Base-by-base conservation (phyloP, 1,140 invertebrate species). In the Drosophila lowei region DNA sequence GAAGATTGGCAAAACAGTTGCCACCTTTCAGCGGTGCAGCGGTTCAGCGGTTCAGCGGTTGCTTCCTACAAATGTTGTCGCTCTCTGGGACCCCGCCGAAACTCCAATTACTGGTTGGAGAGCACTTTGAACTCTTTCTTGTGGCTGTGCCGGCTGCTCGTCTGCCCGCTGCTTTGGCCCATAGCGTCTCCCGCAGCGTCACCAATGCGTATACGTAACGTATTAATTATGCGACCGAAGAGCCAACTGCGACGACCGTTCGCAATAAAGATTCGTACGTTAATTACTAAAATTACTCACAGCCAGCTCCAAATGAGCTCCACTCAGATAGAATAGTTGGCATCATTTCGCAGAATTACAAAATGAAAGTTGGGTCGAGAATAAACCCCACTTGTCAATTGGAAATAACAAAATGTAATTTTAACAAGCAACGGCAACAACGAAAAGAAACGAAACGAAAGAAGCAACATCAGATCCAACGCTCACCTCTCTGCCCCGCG, bases 161-260 rank as follows among this genome's bases (percentile, higher is more conserved):
- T 49, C 53, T 47, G 9, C 63, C 67, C 60, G 71, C 60, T 53
- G 71, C 18, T 59, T 30, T 11, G 47, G 47, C 81, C 73, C 38
- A 55, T 54, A 50, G 77, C 73, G 56, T 21, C 78, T 70, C 70
- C 83, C 70, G 83, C 83, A 71, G 83, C 73, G 81, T 64, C 73
- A 67, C 71, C 63, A 49, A 56, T 74, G 79, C 75, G 84, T 86
- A 88, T 86, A 86, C 83, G 83, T 86, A 86, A 86, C 84, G 64
- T 86, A 83, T 88, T 86, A 88, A 88, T 88, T 88, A 86, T 83
- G 66, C 58, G 25, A 13, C 59, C 47, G 13, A 43, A 21, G 28
- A 53, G 58, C 59, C 1, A 25, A 44, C 18, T 41, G 47, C 48
- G 65, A 58, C 52, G 68, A 58, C 60, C 64, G 49, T 53, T 54